Percentiles rank a stretch among this genome's conserved stretches.
Conservation (phyloP, 2,888 invertebrate species). For the Amiota mariae region DNA sequence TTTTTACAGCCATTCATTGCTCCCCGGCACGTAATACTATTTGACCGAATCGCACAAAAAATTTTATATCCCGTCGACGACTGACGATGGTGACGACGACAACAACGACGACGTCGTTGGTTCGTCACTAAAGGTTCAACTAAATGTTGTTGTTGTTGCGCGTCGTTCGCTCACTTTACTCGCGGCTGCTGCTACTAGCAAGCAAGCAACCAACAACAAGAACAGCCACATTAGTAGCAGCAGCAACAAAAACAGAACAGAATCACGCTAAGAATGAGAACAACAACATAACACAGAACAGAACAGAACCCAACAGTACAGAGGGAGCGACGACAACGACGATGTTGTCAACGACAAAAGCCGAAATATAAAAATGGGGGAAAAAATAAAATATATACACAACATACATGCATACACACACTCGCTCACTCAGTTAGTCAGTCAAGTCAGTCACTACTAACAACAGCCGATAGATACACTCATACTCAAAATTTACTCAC, state of each 20-base stretch:
- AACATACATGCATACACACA: slow-evolving; percentile 4
- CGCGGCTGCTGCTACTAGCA: slow-evolving; percentile 9
- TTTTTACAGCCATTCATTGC: slow-evolving; percentile 69
- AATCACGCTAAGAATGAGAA: slow-evolving; percentile 60
- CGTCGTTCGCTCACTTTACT: slow-evolving; percentile 21
- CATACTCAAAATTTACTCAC: too few species aligned
- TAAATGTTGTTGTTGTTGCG: slow-evolving; percentile 32
- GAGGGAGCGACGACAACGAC: slow-evolving; percentile 30
- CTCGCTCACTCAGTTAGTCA: slow-evolving; percentile 31
- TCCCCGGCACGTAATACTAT: slow-evolving; percentile 72
- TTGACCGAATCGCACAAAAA: slow-evolving; percentile 70
- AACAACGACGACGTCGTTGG: slow-evolving; percentile 13
- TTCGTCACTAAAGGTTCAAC: slow-evolving; percentile 16
- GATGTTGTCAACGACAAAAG: slow-evolving; percentile 1
- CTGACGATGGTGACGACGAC: slow-evolving; percentile 4
- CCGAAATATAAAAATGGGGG: slow-evolving; percentile 52
- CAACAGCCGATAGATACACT: too few species aligned
- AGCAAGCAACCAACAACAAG: slow-evolving; percentile 27
- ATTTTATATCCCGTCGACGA: slow-evolving; percentile 67
- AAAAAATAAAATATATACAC: slow-evolving; percentile 42
- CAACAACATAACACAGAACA: slow-evolving; percentile 56
- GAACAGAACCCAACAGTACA: slow-evolving; percentile 52
- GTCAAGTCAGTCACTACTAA: background rate
- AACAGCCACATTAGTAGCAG: slow-evolving; percentile 36
- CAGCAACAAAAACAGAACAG: slow-evolving; percentile 49